Evolutionary conservation across 2,888 invertebrate genomes (phyloP).

Genomic region (Cyrtodaria siliqua): DNA sequence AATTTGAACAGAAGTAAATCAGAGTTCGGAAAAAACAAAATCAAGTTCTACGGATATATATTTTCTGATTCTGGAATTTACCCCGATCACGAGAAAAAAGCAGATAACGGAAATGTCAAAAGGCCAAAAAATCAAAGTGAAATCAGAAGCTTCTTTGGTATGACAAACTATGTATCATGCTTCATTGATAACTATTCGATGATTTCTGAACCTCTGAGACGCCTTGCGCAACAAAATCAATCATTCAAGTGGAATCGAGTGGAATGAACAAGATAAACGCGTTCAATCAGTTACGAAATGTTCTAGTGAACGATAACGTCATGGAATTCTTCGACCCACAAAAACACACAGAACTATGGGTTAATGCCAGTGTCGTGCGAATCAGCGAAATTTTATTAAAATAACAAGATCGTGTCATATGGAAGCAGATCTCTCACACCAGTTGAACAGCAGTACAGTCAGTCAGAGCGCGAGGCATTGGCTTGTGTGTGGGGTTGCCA

Average conservation of each 20-base stretch:
- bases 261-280: no score
- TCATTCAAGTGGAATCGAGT: conserved; percentile 45
- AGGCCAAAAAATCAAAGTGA: background rate
- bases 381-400: background rate
- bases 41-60: background rate
- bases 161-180: conserved; percentile 23
- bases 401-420: conserved; percentile 21
- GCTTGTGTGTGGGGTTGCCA: conserved; percentile 45
- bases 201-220: conserved; percentile 55
- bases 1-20: background rate
- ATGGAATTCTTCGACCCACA: conserved; percentile 8
- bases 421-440: conserved; percentile 54
- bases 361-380: background rate
- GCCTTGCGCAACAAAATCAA: conserved; percentile 50
- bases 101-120: background rate
- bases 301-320: background rate
- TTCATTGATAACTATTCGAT: conserved; percentile 30
- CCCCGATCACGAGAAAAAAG: background rate
- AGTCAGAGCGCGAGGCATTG: conserved; percentile 41
- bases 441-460: conserved; percentile 63
- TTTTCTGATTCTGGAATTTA: conserved; percentile 4
- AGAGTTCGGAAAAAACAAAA: background rate
- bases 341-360: no score
- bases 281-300: conserved; percentile 22
- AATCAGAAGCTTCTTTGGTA: background rate